Conservation (phyloP, 2,888 invertebrate genomes). For the Exocentrus adspersus region DNA sequence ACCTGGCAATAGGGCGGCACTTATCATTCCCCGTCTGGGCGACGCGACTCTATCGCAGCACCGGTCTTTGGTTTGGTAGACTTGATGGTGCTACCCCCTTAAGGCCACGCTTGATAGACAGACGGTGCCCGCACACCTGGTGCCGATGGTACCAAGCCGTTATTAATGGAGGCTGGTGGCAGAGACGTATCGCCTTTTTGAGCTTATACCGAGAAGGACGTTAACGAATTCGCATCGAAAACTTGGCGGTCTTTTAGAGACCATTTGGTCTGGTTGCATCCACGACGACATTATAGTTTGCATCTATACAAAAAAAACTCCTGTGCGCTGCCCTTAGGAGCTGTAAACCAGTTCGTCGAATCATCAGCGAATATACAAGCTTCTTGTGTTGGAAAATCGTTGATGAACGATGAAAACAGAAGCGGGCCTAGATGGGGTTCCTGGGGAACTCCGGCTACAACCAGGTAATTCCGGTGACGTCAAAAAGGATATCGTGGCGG, state of each 20-base stretch:
- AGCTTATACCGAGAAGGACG: conserved; percentile 12
- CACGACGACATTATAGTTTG: too few relatives aligned
- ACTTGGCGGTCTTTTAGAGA: background rate
- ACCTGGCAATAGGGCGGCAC: background rate
- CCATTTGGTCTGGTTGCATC: too few relatives aligned
- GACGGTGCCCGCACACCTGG: conserved; percentile 30
- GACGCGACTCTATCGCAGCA: conserved; percentile 28
- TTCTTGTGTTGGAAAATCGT: too few relatives aligned
- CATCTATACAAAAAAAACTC: too few relatives aligned
- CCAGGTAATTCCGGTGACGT: too few relatives aligned
- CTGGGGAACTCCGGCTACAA: too few relatives aligned
- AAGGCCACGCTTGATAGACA: conserved; percentile 18
- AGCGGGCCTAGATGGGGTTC: too few relatives aligned
- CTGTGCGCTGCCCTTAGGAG: too few relatives aligned
- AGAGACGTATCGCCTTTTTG: conserved; percentile 11
- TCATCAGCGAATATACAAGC: too few relatives aligned
- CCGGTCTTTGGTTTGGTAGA: conserved; percentile 19
- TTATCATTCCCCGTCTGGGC: conserved; percentile 32
- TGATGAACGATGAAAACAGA: too few relatives aligned
- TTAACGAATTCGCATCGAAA: conserved; percentile 1
- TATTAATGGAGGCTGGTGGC: conserved; percentile 16
- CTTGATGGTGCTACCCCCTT: conserved; percentile 30
- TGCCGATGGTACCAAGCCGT: conserved; percentile 5
- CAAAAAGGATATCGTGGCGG: too few relatives aligned
- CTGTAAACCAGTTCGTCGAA: too few relatives aligned